Evolutionary conservation across 2,797 vertebrate genomes (phyloP).

Genomic region (Phataginus tricuspis): DNA sequence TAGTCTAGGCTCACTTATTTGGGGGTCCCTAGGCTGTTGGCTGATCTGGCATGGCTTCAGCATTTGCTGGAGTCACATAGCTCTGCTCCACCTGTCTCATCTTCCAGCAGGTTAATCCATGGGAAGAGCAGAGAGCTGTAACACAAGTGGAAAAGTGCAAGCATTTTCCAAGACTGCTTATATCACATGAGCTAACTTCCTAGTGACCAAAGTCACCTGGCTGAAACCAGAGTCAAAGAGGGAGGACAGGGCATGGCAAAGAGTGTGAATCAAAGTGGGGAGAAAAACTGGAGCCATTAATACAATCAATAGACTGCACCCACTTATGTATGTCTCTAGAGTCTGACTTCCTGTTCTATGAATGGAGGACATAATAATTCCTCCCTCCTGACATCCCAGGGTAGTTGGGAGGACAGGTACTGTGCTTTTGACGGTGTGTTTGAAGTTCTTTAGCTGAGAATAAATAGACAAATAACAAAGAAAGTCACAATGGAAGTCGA

Average conservation of each 20-base stretch:
- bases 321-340: not conserved
- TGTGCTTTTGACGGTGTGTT: not conserved
- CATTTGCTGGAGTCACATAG: not conserved
- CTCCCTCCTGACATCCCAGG: not conserved
- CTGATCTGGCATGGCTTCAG: not conserved
- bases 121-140: not conserved
- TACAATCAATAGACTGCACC: not conserved
- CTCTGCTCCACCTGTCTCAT: not conserved
- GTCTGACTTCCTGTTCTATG: not conserved
- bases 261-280: not conserved
- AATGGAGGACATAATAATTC: not conserved
- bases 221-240: not conserved
- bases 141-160: not conserved
- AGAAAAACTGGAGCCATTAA: not conserved
- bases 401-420: not conserved
- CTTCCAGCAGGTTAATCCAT: not conserved
- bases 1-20: not conserved
- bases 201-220: not conserved
- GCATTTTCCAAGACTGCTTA: not conserved
- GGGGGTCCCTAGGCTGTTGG: not conserved
- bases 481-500: not conserved
- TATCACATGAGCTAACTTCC: not conserved
- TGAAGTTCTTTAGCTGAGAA: slow-evolving; percentile 17
- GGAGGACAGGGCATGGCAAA: not conserved
- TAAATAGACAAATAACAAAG: not conserved